Evolutionary conservation across 2,113 vertebrate species (phyloP).

Genomic region (Serinus canaria): DNA sequence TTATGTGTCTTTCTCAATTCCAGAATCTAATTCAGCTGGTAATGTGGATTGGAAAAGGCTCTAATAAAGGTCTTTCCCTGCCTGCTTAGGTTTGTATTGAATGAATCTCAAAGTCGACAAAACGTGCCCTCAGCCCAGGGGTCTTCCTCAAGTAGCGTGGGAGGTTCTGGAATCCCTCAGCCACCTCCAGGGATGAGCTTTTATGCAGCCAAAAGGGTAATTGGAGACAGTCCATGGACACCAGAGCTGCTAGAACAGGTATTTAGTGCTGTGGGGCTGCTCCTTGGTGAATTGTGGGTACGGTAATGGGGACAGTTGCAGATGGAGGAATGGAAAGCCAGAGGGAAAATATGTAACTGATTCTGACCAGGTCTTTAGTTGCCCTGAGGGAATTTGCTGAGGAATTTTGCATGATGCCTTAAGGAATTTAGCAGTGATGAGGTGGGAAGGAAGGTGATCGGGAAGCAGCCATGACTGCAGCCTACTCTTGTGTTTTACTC

Average conservation of each 20-base stretch:
- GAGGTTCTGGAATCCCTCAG: constrained; percentile 86
- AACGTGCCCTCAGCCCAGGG: constrained; percentile 82
- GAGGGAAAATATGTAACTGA: fast-evolving
- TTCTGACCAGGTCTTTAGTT: not conserved
- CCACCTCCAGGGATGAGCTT: constrained; percentile 97
- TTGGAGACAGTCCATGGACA: constrained; percentile 94
- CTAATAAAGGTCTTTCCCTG: not conserved
- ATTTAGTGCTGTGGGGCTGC: not conserved
- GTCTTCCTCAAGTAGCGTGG: constrained; percentile 65
- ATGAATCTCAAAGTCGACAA: constrained; percentile 90
- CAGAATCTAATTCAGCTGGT: not conserved
- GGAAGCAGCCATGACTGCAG: not conserved
- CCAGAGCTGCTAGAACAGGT: constrained; percentile 97
- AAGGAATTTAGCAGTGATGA: not conserved
- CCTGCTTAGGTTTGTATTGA: constrained; percentile 87
- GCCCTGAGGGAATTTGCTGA: not conserved
- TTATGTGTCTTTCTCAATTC: not conserved
- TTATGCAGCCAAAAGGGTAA: constrained; percentile 92
- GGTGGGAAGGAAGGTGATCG: not conserved
- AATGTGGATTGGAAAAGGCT: not conserved
- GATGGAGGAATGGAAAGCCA: fast-evolving
- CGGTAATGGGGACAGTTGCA: fast-evolving
- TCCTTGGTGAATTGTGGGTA: not conserved
- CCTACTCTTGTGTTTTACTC: not conserved
- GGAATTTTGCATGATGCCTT: not conserved